Evolutionary conservation across 2,113 vertebrate genomes (phyloP).

Genomic region (Zosterops borbonicus): DNA sequence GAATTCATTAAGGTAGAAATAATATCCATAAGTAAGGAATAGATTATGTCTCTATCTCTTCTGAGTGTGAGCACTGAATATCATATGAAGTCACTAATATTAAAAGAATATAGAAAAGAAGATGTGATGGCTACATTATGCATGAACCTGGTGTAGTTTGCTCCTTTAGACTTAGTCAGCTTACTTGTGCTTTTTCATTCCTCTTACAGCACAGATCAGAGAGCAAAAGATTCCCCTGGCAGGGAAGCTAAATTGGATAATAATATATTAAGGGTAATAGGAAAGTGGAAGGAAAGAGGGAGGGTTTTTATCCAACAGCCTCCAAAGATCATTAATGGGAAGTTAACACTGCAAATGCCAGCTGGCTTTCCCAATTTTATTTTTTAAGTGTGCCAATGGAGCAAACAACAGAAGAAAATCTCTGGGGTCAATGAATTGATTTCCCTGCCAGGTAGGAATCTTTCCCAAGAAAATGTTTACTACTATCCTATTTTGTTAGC

Average conservation of each 20-base stretch:
- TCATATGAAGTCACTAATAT: background rate
- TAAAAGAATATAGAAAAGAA: constrained; percentile 28
- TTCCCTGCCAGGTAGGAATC: background rate
- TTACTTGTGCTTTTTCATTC: constrained; percentile 30
- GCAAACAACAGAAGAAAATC: background rate
- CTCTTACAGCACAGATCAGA: constrained; percentile 37
- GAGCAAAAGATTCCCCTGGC: constrained; percentile 30
- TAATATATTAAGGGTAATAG: constrained; percentile 1
- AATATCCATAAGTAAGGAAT: background rate
- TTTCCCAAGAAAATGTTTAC: background rate
- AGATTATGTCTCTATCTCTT: constrained; percentile 32
- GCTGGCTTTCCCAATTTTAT: background rate
- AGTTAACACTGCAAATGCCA: background rate
- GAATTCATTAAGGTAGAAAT: constrained; percentile 1
- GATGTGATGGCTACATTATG: constrained; percentile 48
- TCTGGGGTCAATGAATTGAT: background rate
- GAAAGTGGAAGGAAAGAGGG: background rate
- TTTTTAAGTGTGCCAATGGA: background rate
- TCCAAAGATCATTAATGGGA: background rate
- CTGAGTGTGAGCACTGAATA: background rate
- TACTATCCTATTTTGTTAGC: background rate
- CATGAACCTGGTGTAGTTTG: constrained; percentile 20
- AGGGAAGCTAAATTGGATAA: constrained; percentile 31
- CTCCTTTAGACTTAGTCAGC: constrained; percentile 40
- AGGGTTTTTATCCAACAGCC: background rate